phyloP scores from a whole-genome alignment of 1,140 invertebrate species.

The Brachionus rubens region DNA sequence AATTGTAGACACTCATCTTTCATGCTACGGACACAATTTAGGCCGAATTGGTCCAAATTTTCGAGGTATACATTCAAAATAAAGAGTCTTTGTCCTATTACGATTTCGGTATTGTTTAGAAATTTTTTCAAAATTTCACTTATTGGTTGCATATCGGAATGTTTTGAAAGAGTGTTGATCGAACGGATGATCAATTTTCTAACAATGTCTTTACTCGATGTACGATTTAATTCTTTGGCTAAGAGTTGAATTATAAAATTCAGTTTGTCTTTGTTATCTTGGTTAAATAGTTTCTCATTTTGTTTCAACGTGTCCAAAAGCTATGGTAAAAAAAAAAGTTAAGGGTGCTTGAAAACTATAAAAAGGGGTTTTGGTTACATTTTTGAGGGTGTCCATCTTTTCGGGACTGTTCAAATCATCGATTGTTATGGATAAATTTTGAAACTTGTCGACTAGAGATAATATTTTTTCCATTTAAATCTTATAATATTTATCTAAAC shows the following conservation, averaged over 20 bases:
- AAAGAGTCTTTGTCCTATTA: conserved; percentile 22
- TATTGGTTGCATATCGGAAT: neutral
- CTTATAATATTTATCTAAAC: neutral
- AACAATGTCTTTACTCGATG: conserved; percentile 21
- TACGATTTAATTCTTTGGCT: neutral
- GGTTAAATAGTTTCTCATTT: neutral
- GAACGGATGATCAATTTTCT: conserved; percentile 35
- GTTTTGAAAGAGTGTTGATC: neutral
- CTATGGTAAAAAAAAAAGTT: neutral
- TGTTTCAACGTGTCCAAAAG: neutral
- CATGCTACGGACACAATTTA: neutral
- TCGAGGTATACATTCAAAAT: conserved; percentile 40
- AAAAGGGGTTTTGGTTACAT: neutral
- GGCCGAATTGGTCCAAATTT: conserved; percentile 30
- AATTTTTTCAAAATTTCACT: neutral
- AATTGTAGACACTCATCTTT: neutral
- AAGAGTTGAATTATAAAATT: neutral
- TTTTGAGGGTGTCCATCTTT: neutral
- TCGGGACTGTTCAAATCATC: neutral
- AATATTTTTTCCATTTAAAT: neutral
- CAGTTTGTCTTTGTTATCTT: neutral
- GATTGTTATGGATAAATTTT: neutral
- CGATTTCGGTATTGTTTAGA: neutral
- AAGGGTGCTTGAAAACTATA: neutral
- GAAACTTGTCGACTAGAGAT: neutral